Base-by-base conservation (phyloP, 2,113 vertebrate species). In the Hypanus sabinus region DNA sequence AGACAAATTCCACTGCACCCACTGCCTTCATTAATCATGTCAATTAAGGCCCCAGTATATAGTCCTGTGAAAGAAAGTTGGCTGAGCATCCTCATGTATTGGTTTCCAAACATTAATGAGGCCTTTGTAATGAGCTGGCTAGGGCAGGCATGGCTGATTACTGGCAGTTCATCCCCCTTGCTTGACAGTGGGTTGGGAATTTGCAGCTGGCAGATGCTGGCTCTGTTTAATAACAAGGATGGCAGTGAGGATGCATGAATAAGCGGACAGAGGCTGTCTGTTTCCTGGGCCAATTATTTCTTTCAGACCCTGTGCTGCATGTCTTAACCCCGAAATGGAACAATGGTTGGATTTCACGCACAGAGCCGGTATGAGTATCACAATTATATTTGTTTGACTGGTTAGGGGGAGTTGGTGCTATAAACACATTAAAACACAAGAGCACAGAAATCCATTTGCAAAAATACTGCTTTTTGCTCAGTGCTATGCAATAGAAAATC, bases 231-330 rank as follows among this genome's bases (percentile, higher is more conserved):
- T 93, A 93, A 93, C 91, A 93, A 93, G 91, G 70, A 93, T 93
- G 91, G 91, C 91, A 93, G 91, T 93, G 91, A 93, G 91, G 91
- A 93, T 93, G 91, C 91, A 93, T 93, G 91, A 93, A 93, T 93
- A 93, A 93, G 70, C 91, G 91, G 91, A 93, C 91, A 93, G 91
- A 93, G 91, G 91, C 91, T 93, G 91, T 73, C 91, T 93, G 91
- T 93, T 93, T 93, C 91, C 91, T 93, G 68, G 91, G 91, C 91
- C 91, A 93, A 93, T 93, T 93, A 93, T 93, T 93, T 93, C 91
- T 93, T 70, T 73, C 91, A 93, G 91, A 93, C 91, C 91, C 73
- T 70, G 91, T 71, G 70, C 91, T 93, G 68, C 68, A 93, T 55
- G 91, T 75, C 91, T 70, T 93, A 38, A 93, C 91, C 91, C 91